phyloP scores from a whole-genome alignment of 2,113 vertebrate genomes.

The Oryzias celebensis region DNA sequence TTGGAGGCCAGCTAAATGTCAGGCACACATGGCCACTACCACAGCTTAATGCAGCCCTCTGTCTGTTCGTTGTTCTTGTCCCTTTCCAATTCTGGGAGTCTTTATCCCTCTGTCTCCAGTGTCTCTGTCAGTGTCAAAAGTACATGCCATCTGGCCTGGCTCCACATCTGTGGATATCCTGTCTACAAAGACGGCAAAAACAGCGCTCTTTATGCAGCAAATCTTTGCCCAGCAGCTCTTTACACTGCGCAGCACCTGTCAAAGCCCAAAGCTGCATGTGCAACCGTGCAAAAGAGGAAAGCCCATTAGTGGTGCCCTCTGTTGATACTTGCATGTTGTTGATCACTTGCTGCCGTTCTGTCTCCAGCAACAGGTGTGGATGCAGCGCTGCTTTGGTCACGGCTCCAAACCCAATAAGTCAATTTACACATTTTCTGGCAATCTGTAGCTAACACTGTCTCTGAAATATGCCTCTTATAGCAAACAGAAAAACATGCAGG shows the following conservation, averaged over 20 bases:
- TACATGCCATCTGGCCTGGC: conserved; percentile 72
- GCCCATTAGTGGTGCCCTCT: conserved; percentile 55
- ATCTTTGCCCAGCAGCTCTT: conserved; percentile 44
- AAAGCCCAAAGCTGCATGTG: conserved; percentile 61
- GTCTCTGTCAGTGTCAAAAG: conserved; percentile 64
- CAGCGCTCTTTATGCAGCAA: conserved; percentile 59
- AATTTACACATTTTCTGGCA: conserved; percentile 35
- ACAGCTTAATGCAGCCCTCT: conserved; percentile 80
- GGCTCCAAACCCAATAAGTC: conserved; percentile 21
- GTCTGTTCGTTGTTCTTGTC: conserved; percentile 73
- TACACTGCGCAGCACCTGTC: conserved; percentile 71
- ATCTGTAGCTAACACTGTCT: conserved; percentile 17
- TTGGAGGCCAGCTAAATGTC: conserved; percentile 86
- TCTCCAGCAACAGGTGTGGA: conserved; percentile 43
- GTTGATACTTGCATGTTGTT: conserved; percentile 45
- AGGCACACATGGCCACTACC: conserved; percentile 80
- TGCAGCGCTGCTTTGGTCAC: conserved; percentile 20
- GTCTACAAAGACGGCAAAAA: conserved; percentile 69
- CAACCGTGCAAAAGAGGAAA: conserved; percentile 50
- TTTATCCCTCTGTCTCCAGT: conserved; percentile 69
- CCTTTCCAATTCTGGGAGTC: conserved; percentile 50
- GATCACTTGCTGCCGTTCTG: conserved; percentile 40
- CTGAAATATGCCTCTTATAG: conserved; percentile 20
- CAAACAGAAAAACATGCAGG: conserved; percentile 24
- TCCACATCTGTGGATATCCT: conserved; percentile 75